Base-by-base conservation (phyloP, 2,888 invertebrate species). In the Operophtera brumata region DNA sequence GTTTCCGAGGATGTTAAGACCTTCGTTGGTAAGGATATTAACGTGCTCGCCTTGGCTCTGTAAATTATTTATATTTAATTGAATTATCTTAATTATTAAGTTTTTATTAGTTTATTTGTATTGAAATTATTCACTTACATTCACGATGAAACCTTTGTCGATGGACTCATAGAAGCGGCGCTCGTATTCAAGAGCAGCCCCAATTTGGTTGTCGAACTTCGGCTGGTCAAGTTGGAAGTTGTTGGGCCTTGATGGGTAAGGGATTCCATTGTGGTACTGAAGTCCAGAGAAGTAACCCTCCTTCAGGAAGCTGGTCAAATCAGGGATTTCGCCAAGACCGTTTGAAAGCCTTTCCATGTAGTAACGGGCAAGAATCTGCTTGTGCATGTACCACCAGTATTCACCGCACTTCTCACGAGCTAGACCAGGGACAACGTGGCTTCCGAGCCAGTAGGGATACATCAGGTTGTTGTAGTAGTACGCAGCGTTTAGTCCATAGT, bases 281-380 rank as follows among this genome's bases (percentile, higher is more conserved):
- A 95, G 82, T 54, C 93, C 92, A 43, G 95, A 91, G 44, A 91
- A 88, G 80, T 92, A 94, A 8, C 94, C 94, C 57, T 92, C 84
- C 61, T 92, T 77, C 44, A 94, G 82, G 44, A 90, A 75, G 57
- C 90, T 90, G 26, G 92, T 86, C 55, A 94, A 86, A 8, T 90
- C 86, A 26, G 91, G 86, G 59, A 95, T 93, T 59, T 94, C 93
- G n/a, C 93, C 92, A 44, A 94, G 86, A 57, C 92, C 93, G 71
- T 94, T 93, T 8, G 94, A 93, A 50, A 95, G 82, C 77, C 95
- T 93, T 77, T 95, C 95, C 84, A 95, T 88, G 73, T 95, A 94
- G 81, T 95, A 96, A 62, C 93, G 93, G 57, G 94, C 91, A 61
- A 95, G 67, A 10, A 95, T 67, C 78, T 95, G 94, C 70, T 94